These are phyloP conservation scores for Erynnis tages DNA, from an alignment of 2,888 invertebrate genomes.

Conservation along the genomic window DNA sequence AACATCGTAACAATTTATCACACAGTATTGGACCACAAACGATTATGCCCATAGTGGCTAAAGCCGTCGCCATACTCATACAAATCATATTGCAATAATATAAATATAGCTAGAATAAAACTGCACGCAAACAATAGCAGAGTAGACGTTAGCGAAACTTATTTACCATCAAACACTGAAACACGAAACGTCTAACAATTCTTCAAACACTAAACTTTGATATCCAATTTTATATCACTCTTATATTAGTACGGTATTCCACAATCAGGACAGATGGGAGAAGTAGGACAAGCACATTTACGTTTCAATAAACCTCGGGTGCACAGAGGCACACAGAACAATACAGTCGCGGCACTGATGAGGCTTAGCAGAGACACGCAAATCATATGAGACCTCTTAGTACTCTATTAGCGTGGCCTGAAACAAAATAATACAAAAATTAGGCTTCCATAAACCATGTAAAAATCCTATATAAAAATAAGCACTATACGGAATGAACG, in stretches of 20 bases:
- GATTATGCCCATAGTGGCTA: slow-evolving; percentile 36
- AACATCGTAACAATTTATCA: slow-evolving; percentile 39
- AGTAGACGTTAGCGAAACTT: too few species aligned
- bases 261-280: slow-evolving; percentile 45
- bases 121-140: too few species aligned
- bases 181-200: too few species aligned
- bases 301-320: slow-evolving; percentile 28
- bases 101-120: neutral
- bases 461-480: too few species aligned
- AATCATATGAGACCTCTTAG: slow-evolving; percentile 37
- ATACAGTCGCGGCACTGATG: slow-evolving; percentile 34
- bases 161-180: too few species aligned
- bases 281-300: slow-evolving; percentile 41
- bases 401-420: slow-evolving; percentile 28
- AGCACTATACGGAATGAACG: too few species aligned
- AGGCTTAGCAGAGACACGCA: slow-evolving; percentile 39
- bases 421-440: slow-evolving; percentile 20
- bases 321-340: slow-evolving; percentile 36
- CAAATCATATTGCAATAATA: slow-evolving; percentile 36
- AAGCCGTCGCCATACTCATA: slow-evolving; percentile 35
- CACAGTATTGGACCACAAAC: slow-evolving; percentile 40
- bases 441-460: too few species aligned
- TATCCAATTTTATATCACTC: too few species aligned
- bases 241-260: slow-evolving; percentile 43
- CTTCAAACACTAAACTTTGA: too few species aligned